Conservation (phyloP, 64 coral and sea anemone genomes). For the Porites lutea region DNA sequence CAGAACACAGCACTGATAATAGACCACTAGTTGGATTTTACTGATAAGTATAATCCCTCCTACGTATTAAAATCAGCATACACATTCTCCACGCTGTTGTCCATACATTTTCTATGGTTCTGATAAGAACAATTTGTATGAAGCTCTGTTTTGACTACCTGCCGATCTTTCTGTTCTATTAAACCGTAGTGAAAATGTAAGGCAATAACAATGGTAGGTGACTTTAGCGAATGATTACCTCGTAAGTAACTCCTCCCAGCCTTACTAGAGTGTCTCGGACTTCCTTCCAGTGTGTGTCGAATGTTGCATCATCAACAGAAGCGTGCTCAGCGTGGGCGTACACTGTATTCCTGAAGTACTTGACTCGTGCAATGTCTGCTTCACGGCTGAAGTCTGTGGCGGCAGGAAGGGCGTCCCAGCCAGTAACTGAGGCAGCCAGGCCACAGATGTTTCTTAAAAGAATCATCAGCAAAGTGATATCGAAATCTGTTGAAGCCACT, state of each 20-base stretch:
- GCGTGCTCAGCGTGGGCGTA: background rate
- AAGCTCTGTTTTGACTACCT: too few species aligned
- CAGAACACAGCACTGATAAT: too few species aligned
- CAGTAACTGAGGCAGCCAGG: background rate
- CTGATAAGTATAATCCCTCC: too few species aligned
- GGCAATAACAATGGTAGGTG: too few species aligned
- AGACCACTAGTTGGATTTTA: too few species aligned
- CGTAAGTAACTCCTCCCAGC: background rate
- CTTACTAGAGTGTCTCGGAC: background rate
- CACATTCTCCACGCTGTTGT: too few species aligned
- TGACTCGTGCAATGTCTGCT: conserved; percentile 8
- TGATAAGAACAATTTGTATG: too few species aligned
- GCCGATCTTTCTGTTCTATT: too few species aligned
- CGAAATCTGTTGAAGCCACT: background rate
- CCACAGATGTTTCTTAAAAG: conserved; percentile 6
- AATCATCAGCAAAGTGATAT: background rate
- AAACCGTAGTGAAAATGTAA: too few species aligned
- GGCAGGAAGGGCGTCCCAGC: background rate
- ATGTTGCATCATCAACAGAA: background rate
- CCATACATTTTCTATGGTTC: too few species aligned
- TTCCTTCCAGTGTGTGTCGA: background rate
- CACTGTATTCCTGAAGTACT: conserved; percentile 1
- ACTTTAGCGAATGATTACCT: too few species aligned
- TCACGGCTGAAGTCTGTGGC: background rate
- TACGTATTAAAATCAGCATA: too few species aligned